Evolutionary conservation across 2,888 invertebrate species (phyloP).

Genomic region (Punctoribates punctum): DNA sequence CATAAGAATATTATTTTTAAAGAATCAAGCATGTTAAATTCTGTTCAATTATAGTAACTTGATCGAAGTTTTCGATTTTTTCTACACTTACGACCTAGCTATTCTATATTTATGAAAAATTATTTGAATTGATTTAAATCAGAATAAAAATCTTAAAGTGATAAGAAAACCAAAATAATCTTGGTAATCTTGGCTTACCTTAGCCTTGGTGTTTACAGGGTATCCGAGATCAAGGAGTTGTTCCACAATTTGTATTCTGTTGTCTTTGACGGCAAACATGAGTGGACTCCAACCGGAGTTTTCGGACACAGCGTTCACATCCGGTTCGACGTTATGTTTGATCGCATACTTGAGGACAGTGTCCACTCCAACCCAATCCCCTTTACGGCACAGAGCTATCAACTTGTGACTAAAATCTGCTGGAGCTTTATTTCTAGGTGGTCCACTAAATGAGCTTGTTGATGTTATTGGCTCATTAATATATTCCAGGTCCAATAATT

Average conservation of each 20-base stretch:
- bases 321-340: slow-evolving; percentile 41
- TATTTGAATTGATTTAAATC: background rate
- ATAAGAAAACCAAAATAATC: no score
- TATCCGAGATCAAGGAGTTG: slow-evolving; percentile 87
- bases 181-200: no score
- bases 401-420: slow-evolving; percentile 40
- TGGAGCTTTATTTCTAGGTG: slow-evolving; percentile 27
- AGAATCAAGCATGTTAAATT: no score
- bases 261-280: slow-evolving; percentile 95
- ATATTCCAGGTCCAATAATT: slow-evolving; percentile 13
- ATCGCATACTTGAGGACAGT: slow-evolving; percentile 47
- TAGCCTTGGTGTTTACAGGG: slow-evolving; percentile 83
- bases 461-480: slow-evolving; percentile 11
- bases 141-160: no score
- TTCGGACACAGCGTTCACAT: slow-evolving; percentile 37
- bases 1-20: no score
- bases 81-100: no score
- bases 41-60: no score
- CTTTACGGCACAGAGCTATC: slow-evolving; percentile 42
- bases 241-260: slow-evolving; percentile 82
- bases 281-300: slow-evolving; percentile 71
- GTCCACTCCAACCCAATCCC: slow-evolving; percentile 49
- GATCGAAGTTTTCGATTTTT: no score
- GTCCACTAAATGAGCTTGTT: background rate
- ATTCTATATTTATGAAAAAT: no score